Conservation (phyloP, 2,797 vertebrate genomes). For the Carapus acus region DNA sequence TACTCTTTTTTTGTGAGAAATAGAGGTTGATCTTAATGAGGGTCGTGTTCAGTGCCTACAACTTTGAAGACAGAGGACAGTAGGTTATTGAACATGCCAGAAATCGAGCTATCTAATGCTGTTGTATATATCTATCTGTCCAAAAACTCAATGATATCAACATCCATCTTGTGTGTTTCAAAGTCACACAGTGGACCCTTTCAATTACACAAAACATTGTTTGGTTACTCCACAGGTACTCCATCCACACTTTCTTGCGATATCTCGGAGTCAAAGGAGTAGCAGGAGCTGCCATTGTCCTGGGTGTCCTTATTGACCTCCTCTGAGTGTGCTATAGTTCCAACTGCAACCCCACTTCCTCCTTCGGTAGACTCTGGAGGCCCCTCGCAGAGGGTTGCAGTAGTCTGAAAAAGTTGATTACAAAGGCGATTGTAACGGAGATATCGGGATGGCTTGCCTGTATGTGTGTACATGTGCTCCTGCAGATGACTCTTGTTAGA, state of each 20-base stretch:
- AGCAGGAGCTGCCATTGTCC: conserved; percentile 84
- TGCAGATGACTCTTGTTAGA: conserved; percentile 86
- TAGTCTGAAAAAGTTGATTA: conserved; percentile 74
- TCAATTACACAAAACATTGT: not conserved
- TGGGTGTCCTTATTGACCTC: conserved; percentile 72
- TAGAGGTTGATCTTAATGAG: no score
- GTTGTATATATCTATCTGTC: no score
- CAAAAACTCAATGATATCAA: not conserved
- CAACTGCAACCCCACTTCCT: conserved; percentile 35
- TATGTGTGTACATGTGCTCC: conserved; percentile 93
- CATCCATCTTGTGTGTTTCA: not conserved
- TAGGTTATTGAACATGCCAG: no score
- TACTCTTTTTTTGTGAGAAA: no score
- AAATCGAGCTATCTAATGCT: no score
- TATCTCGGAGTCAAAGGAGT: conserved; percentile 82
- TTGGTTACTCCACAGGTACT: conserved; percentile 76
- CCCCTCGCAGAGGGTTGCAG: conserved; percentile 68
- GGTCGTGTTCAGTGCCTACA: no score
- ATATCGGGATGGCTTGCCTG: conserved; percentile 80
- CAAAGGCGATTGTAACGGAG: conserved; percentile 80
- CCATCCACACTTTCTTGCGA: conserved; percentile 84
- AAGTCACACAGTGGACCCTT: no score
- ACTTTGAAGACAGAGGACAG: no score
- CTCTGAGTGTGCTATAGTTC: conserved; percentile 61
- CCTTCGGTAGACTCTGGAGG: conserved; percentile 50